Percentiles rank a stretch among this genome's conserved stretches.
Conservation (phyloP, 53 echinoderm and acorn worm species). For the Luidia sarsii region DNA sequence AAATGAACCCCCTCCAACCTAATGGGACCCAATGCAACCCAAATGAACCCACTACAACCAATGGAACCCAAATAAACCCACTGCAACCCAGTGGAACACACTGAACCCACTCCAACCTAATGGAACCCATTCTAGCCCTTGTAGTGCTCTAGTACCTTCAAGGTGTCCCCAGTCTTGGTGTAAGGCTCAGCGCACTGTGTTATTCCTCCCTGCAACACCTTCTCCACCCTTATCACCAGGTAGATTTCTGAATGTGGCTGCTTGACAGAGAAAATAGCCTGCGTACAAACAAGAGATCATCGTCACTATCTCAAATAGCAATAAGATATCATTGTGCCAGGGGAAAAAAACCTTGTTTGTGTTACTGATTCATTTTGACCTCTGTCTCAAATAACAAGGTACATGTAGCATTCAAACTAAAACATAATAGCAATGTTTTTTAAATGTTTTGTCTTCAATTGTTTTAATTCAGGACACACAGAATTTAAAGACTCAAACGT, state of each 20-base stretch:
- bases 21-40: not conserved
- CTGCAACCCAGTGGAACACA: not conserved
- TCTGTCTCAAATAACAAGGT: too few species aligned
- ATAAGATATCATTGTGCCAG: too few species aligned
- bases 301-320: too few species aligned
- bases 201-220: conserved; percentile 87
- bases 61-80: not conserved
- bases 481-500: too few species aligned
- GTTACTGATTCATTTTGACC: too few species aligned
- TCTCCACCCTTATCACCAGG: conserved; percentile 90
- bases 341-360: too few species aligned
- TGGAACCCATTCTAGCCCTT: not conserved
- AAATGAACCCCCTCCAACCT: too few species aligned
- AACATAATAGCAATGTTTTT: too few species aligned
- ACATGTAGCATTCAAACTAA: too few species aligned
- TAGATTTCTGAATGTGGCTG: conserved; percentile 90
- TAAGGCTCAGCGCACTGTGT: conserved; percentile 89
- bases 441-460: too few species aligned
- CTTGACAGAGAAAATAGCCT: conserved; percentile 94
- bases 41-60: not conserved
- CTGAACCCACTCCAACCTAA: not conserved
- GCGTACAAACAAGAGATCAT: too few species aligned
- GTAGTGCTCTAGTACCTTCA: conserved; percentile 58
- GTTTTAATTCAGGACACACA: too few species aligned
- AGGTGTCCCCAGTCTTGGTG: conserved; percentile 82